Evolutionary conservation across 35 echinoderm and acorn worm species (phyloP).

Genomic region (Hemicentrotus pulcherrimus): DNA sequence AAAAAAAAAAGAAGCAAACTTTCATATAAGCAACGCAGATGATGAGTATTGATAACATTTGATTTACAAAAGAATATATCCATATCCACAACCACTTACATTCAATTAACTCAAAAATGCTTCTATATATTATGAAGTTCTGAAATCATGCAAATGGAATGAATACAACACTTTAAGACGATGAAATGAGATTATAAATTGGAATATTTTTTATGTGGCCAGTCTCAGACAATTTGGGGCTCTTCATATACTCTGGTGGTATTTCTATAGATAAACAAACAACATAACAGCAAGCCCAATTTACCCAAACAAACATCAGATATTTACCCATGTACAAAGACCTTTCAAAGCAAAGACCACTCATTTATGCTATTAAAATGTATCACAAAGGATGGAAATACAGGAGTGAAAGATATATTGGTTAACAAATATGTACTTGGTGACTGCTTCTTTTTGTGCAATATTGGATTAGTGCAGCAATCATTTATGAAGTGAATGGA

Average conservation of each 20-base stretch:
- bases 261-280: not conserved
- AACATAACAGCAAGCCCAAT: not conserved
- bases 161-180: not conserved
- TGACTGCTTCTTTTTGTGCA: too few species aligned
- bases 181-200: not conserved
- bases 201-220: not conserved
- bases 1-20: not conserved
- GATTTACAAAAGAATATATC: too few species aligned
- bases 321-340: not conserved
- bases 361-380: not conserved
- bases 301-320: not conserved
- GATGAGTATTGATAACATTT: not conserved
- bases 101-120: not conserved
- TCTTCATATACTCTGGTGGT: not conserved
- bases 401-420: not conserved
- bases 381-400: not conserved
- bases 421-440: too few species aligned
- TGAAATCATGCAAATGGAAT: not conserved
- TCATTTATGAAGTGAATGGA: not conserved
- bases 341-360: not conserved
- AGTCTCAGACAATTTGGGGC: not conserved
- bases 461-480: not conserved
- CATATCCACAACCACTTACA: too few species aligned
- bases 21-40: not conserved
- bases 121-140: not conserved